phyloP scores from a whole-genome alignment of 2,797 vertebrate species.

The Microchirus variegatus region DNA sequence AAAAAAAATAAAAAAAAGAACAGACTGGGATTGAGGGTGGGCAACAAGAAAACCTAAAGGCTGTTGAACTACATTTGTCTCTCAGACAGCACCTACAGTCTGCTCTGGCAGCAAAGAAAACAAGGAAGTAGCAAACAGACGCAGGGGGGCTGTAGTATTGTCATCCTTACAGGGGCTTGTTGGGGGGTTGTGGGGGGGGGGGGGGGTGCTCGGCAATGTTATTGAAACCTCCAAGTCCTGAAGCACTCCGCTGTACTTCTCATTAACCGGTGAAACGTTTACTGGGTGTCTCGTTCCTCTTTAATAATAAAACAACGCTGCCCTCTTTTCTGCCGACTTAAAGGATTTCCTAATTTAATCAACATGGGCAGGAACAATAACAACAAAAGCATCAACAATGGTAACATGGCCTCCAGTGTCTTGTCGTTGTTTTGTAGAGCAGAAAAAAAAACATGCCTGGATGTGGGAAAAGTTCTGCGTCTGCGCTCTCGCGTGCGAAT shows the following conservation, averaged over 20 bases:
- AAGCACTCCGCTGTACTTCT: slow-evolving; percentile 79
- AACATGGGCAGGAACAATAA: slow-evolving; percentile 78
- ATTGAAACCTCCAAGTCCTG: slow-evolving; percentile 81
- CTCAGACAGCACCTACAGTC: slow-evolving; percentile 71
- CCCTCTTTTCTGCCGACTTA: slow-evolving; percentile 79
- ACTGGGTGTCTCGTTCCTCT: slow-evolving; percentile 77
- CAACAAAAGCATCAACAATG: slow-evolving; percentile 78
- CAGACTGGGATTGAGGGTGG: not conserved
- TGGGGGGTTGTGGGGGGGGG: not conserved
- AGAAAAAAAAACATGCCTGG: slow-evolving; percentile 53
- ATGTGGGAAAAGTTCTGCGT: slow-evolving; percentile 38
- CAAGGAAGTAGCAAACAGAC: slow-evolving; percentile 56
- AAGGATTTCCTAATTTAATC: slow-evolving; percentile 82
- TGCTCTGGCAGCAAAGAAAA: slow-evolving; percentile 66
- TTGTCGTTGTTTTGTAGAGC: slow-evolving; percentile 66
- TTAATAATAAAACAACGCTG: slow-evolving; percentile 81
- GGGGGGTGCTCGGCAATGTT: slow-evolving; percentile 67
- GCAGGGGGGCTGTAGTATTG: slow-evolving; percentile 63
- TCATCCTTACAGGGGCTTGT: slow-evolving; percentile 53
- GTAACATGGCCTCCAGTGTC: slow-evolving; percentile 77
- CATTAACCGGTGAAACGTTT: slow-evolving; percentile 76
- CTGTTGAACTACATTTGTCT: slow-evolving; percentile 73
- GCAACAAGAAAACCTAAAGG: slow-evolving; percentile 54
- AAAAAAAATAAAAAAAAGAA: not conserved
- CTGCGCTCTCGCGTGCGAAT: not conserved